Evolutionary conservation across 2,113 vertebrate species (phyloP).

Genomic region (Recurvirostra avosetta): DNA sequence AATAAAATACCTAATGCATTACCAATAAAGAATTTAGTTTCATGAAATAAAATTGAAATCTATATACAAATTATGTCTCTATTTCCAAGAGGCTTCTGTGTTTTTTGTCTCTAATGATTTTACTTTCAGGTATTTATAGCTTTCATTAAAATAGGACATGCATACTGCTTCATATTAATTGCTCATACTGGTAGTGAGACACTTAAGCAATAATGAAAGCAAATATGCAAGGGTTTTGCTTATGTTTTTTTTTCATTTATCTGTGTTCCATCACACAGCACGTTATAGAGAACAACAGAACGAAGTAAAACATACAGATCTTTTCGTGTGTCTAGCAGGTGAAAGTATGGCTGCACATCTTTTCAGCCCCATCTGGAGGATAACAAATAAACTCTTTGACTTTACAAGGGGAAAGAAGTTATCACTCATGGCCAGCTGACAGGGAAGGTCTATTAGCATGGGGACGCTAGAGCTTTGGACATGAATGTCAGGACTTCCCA

Average conservation of each 20-base stretch:
- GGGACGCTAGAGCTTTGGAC: background rate
- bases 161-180: background rate
- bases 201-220: background rate
- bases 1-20: slow-evolving; percentile 11
- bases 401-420: slow-evolving; percentile 19
- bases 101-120: background rate
- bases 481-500: background rate
- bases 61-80: background rate
- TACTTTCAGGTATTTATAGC: slow-evolving; percentile 13
- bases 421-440: background rate
- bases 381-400: slow-evolving; percentile 20
- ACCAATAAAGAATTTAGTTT: slow-evolving; percentile 8
- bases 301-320: background rate
- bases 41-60: background rate
- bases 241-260: background rate
- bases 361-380: background rate
- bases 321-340: background rate
- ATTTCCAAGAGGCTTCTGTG: background rate
- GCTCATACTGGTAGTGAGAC: background rate
- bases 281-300: background rate
- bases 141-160: background rate
- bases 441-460: background rate
- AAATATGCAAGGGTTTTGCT: background rate
- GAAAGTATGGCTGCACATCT: background rate
- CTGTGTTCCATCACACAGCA: background rate